Conservation (phyloP, 2,113 vertebrate species). For the Rhadina sibilatrix region DNA sequence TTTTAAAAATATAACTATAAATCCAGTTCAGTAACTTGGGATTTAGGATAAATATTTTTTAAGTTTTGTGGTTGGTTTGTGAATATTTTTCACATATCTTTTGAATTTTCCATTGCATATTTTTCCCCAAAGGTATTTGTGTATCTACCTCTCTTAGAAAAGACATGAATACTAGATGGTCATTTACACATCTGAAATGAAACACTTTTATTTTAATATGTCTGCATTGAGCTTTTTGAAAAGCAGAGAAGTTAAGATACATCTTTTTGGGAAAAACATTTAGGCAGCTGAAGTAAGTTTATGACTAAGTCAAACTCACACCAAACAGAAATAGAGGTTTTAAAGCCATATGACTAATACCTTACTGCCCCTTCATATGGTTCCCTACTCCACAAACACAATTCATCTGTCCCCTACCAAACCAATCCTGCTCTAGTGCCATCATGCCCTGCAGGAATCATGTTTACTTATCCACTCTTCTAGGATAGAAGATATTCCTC, state of each 20-base stretch:
- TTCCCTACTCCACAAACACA: background rate
- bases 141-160: background rate
- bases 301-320: background rate
- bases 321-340: background rate
- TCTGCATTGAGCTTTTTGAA: background rate
- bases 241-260: background rate
- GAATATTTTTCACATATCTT: background rate
- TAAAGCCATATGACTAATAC: background rate
- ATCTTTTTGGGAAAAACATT: background rate
- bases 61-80: background rate
- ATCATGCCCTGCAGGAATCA: background rate
- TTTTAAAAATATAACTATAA: background rate
- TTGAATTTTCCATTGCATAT: background rate
- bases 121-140: background rate
- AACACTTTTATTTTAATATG: background rate
- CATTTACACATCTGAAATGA: background rate
- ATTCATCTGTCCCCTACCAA: background rate
- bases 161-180: background rate
- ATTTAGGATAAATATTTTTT: background rate
- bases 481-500: background rate
- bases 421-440: background rate
- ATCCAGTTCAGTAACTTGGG: rapidly evolving
- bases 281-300: background rate
- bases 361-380: background rate
- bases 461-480: background rate